Evolutionary conservation across 2,888 invertebrate genomes (phyloP), one percentile per base, ranked within the genome.

Genomic region (Lasioglossum figueresi): DNA sequence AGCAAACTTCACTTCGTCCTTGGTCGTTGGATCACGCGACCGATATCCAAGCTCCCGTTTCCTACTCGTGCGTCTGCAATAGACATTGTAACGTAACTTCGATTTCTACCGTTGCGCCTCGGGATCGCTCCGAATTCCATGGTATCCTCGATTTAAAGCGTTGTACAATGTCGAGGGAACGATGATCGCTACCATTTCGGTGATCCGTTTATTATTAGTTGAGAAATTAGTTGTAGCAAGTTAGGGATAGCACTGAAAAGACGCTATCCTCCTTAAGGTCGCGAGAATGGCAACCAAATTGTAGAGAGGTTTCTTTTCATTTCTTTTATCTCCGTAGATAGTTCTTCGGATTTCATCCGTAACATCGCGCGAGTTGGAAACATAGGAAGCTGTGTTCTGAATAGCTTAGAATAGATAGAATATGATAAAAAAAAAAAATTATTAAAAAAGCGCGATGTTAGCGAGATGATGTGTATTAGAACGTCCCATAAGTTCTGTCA

Each of bases 1-100:
- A 79, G 71, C n/a, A 59, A 79, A 76, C 80, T 81, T 84, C 79
- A 87, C 77, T 79, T 84, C 68, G 82, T 87, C 77, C 84, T 82
- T 43, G 79, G 63, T 79, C 84, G 66, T 81, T 72, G 79, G 70
- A 76, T 83, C 71, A 56, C 63, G 72, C 75, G 86, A 80, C 52
- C 43, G 76, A 74, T 56, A 56, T 72, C 77, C 45, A 72, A 66
- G 34, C 34, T 27, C 73, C 27, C 72, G 27, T 59, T 48, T 75
- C 59, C 37, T 45, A 72, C 34, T 2, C 63, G 40, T 14, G 31
- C 48, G 45, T 34, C 34, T 40, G 56, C 63, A 31, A 63, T 19
- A 56, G 56, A 52, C 48, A 34, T 80, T 59, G 8, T 27, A 70
- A 56, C 63, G 31, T 63, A 31, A 63, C 19, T 31, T 63, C 63